Percentiles rank a stretch among this genome's conserved stretches.
Evolutionary conservation across 2,113 vertebrate species (phyloP).

Genomic region (Alouatta palliata): DNA sequence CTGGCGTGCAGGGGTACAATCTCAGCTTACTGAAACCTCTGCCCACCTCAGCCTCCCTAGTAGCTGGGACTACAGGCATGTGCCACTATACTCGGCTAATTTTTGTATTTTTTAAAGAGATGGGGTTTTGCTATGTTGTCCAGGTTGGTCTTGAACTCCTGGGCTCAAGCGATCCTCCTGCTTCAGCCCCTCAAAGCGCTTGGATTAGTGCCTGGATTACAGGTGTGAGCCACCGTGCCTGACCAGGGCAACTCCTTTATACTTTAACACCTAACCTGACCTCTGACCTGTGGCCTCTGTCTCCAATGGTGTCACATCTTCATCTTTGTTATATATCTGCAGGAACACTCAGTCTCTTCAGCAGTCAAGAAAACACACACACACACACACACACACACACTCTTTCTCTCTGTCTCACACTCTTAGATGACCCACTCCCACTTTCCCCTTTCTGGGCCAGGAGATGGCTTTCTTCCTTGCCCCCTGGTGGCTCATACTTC

Average conservation of each 20-base stretch:
- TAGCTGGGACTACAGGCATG: too few species aligned
- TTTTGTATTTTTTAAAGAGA: too few species aligned
- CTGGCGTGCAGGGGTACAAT: too few species aligned
- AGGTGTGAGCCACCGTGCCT: too few species aligned
- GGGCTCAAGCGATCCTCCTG: too few species aligned
- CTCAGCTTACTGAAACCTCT: too few species aligned
- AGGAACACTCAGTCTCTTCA: not conserved
- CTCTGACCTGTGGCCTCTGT: not conserved
- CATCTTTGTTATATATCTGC: not conserved
- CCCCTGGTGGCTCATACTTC: not conserved
- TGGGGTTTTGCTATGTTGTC: too few species aligned
- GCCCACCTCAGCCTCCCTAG: too few species aligned
- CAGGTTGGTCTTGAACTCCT: too few species aligned
- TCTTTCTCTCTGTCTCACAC: not conserved
- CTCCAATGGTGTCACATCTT: not conserved
- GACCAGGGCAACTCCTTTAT: not conserved
- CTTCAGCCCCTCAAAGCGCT: too few species aligned
- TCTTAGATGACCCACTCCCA: not conserved
- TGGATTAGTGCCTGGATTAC: too few species aligned
- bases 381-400: not conserved
- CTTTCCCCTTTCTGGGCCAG: not conserved
- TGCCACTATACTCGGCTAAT: too few species aligned
- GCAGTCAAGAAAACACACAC: accelerated
- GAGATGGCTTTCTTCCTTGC: not conserved
- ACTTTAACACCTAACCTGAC: not conserved